phyloP scores from a whole-genome alignment of 2,888 invertebrate genomes.

The Pogonocherus hispidulus region DNA sequence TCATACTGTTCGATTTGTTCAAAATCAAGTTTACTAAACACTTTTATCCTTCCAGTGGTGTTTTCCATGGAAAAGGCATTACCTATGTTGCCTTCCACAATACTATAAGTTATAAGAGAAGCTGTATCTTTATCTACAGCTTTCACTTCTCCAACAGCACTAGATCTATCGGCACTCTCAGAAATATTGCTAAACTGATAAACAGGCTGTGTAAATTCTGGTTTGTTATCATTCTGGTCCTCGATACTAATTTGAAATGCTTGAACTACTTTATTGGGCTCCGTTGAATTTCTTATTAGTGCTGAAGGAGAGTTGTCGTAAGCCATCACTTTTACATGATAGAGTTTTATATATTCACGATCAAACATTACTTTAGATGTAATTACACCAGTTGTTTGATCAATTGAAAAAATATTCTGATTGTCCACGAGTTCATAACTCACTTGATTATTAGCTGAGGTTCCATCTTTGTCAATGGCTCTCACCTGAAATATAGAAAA shows the following conservation, averaged over 20 bases:
- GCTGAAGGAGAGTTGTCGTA: conserved; percentile 92
- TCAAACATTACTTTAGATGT: conserved; percentile 87
- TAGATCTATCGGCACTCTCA: conserved; percentile 88
- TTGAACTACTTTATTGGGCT: conserved; percentile 84
- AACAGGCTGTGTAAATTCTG: conserved; percentile 84
- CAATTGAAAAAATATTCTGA: conserved; percentile 83
- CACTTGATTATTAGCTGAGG: conserved; percentile 85
- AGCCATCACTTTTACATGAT: conserved; percentile 87
- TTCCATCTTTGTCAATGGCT: conserved; percentile 90
- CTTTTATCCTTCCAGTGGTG: conserved; percentile 87
- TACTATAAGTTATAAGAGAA: conserved; percentile 88
- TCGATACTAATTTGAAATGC: conserved; percentile 92
- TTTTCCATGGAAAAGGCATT: conserved; percentile 90
- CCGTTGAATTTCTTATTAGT: conserved; percentile 72
- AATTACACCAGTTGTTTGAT: conserved; percentile 88
- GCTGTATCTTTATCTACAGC: conserved; percentile 92
- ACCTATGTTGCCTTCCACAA: conserved; percentile 87
- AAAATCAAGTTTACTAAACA: conserved; percentile 84
- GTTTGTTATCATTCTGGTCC: conserved; percentile 96
- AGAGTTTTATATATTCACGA: conserved; percentile 86
- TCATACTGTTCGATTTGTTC: conserved; percentile 89
- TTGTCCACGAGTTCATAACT: conserved; percentile 81
- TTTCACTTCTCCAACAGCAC: conserved; percentile 87
- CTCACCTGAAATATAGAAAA: conserved; percentile 62
- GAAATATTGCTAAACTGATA: conserved; percentile 83